Base-by-base conservation (phyloP, 1,140 invertebrate species). In the Panagrolaimus sp. region DNA sequence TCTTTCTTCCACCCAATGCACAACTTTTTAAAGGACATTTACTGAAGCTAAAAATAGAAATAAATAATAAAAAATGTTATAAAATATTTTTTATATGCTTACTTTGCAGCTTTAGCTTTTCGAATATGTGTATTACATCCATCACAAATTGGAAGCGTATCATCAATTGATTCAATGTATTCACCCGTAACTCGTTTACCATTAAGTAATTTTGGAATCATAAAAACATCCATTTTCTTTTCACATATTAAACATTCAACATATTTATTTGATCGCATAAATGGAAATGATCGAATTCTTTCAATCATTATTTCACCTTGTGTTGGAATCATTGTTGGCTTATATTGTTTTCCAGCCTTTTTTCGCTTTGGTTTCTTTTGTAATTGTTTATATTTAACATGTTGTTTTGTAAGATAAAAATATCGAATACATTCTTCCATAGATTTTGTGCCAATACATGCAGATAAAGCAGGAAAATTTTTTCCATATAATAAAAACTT, bases 381-480 rank as follows among this genome's bases (percentile, higher is more conserved):
- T 11, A 57, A 16, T 27, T 20, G 14, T 16, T 57, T 57, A 27
- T 57, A 57, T 20, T 57, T 57, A 27, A 57, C 51, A 57, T 57
- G 51, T 16, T 57, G 51, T 16, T 57, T 57, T 27, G 51, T 57
- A 27, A 57, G 51, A 20, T 57, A 57, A 27, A 57, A 57, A 27
- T 20, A 57, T n/a, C 51, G 51, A 57, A 57, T 27, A 27, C 51
- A 57, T 20, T 57, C 51, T 25, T 27, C 20, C 8, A 27, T 57
- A 2, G 51, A 57, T 27, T 57, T 57, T 16, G 51, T 25, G 11
- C 51, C 51, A 27, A 57, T 57, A 57, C 51, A 57, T 1, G 51
- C 51, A 11, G 51, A 57, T 25, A 57, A 27, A 20, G 27, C 27
- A 27, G 51, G 9, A 20, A 57, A 57, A 23, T 57, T 57, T 27